Evolutionary conservation across 2,888 invertebrate genomes (phyloP).

Genomic region (Epistrophe grossulariae): DNA sequence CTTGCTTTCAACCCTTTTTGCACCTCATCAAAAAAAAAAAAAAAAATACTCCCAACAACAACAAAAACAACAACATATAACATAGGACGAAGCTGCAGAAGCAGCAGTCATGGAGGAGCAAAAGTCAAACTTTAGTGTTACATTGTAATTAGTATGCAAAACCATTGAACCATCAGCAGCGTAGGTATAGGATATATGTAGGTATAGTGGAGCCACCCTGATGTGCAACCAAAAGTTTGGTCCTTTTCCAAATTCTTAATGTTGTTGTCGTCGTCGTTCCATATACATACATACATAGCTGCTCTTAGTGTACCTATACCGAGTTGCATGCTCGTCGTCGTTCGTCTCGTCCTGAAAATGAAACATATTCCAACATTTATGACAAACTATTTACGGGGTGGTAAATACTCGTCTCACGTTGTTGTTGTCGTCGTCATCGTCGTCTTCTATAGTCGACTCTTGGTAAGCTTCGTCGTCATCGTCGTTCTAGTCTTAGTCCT

Average conservation of each 20-base stretch:
- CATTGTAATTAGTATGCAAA: constrained; percentile 69
- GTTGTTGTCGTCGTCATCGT: not conserved
- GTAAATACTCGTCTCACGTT: constrained; percentile 45
- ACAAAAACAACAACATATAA: not conserved
- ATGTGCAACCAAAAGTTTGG: constrained; percentile 30
- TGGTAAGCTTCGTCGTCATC: not conserved
- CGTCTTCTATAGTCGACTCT: constrained; percentile 9
- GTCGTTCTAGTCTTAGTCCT: not conserved
- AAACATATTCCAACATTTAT: constrained; percentile 70
- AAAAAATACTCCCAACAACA: not conserved
- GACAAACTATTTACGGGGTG: constrained; percentile 66
- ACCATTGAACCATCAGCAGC: constrained; percentile 55
- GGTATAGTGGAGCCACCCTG: constrained; percentile 8
- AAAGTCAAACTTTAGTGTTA: constrained; percentile 65
- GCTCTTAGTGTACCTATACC: not conserved
- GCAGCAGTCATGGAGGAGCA: constrained; percentile 30
- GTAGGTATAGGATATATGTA: no score
- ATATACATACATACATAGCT: not conserved
- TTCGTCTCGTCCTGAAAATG: constrained; percentile 40
- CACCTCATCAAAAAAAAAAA: not conserved
- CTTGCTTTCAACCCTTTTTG: constrained; percentile 28
- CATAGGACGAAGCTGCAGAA: not conserved
- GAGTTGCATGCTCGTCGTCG: not conserved
- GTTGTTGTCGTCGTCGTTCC: not conserved
- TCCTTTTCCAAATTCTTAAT: constrained; percentile 31